These are phyloP conservation scores for Ptychobarbus kaznakovi DNA, from an alignment of 2,797 vertebrate species.

Conservation along the genomic window DNA sequence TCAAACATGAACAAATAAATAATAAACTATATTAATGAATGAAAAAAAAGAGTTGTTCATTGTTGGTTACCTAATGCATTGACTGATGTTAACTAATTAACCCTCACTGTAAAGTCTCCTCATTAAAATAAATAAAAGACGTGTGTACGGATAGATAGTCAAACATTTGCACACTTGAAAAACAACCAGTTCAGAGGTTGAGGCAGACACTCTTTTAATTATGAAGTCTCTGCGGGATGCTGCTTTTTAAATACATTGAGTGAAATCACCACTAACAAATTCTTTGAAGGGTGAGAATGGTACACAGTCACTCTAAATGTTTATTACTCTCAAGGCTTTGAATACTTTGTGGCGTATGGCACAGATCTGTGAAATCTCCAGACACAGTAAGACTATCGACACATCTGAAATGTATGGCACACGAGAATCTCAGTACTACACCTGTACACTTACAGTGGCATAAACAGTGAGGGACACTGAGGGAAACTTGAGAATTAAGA, in stretches of 20 bases:
- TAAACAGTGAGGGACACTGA: conserved; percentile 9
- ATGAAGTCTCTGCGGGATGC: conserved; percentile 17
- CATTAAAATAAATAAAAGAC: not conserved
- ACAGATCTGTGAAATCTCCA: conserved; percentile 48
- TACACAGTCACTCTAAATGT: conserved; percentile 25
- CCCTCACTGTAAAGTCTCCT: not conserved
- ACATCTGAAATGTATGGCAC: conserved; percentile 38
- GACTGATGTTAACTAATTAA: not conserved
- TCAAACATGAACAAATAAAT: not conserved
- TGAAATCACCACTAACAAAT: conserved; percentile 36
- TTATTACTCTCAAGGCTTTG: conserved; percentile 6
- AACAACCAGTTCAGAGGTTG: not conserved
- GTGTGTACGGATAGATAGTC: not conserved
- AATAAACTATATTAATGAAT: not conserved
- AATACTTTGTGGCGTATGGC: conserved; percentile 49
- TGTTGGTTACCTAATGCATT: not conserved
- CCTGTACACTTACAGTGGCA: conserved; percentile 24
- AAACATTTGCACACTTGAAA: conserved; percentile 11
- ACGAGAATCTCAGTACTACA: conserved; percentile 26
- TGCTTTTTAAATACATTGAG: conserved; percentile 43
- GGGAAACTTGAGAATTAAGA: conserved; percentile 5
- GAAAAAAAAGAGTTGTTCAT: not conserved
- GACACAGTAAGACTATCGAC: conserved; percentile 21
- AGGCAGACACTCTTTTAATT: conserved; percentile 58
- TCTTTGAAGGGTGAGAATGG: not conserved